phyloP scores from a whole-genome alignment of 2,888 invertebrate genomes.

The Euplagia quadripunctaria region DNA sequence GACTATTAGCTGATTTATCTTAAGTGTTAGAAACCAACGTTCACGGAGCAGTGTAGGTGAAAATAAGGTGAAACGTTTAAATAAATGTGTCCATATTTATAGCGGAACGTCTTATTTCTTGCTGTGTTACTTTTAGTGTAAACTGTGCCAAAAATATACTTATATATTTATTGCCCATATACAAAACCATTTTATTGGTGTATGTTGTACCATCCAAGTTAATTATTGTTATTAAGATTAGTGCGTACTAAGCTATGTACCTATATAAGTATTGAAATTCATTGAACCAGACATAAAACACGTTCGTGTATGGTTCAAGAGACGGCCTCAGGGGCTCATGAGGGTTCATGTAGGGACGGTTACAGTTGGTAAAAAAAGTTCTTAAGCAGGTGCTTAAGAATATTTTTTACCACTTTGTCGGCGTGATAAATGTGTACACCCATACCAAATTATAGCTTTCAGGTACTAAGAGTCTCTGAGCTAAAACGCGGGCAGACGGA shows the following conservation, averaged over 20 bases:
- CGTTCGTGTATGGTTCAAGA: conserved; percentile 1
- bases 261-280: not conserved
- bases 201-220: conserved; percentile 12
- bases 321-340: not conserved
- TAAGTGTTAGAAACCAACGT: conserved; percentile 57
- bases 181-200: conserved; percentile 12
- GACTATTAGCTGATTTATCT: conserved; percentile 57
- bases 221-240: conserved; percentile 17
- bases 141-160: conserved; percentile 24
- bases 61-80: conserved; percentile 46
- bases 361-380: too few relatives aligned
- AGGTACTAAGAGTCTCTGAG: too few relatives aligned
- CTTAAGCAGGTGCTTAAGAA: too few relatives aligned
- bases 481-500: too few relatives aligned
- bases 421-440: too few relatives aligned
- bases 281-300: not conserved
- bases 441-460: too few relatives aligned
- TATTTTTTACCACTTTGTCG: too few relatives aligned
- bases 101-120: conserved; percentile 18
- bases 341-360: too few relatives aligned
- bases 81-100: conserved; percentile 32
- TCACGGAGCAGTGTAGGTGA: conserved; percentile 46
- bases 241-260: not conserved
- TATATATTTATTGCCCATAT: conserved; percentile 23
- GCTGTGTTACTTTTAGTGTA: conserved; percentile 20